phyloP scores from a whole-genome alignment of 2,888 invertebrate genomes.

The Matsumyia berberina region DNA sequence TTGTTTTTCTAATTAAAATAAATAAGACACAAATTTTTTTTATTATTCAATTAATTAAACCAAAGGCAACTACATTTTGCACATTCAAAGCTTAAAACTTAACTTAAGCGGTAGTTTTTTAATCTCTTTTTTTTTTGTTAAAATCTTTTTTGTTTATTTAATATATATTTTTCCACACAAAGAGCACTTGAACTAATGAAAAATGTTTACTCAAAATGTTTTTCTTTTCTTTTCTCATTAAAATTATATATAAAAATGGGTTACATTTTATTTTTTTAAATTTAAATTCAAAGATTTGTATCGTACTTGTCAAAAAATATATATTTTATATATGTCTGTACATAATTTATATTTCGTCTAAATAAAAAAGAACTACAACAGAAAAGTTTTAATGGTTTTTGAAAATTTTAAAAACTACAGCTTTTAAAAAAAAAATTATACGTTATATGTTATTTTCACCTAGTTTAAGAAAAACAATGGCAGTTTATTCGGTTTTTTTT shows the following conservation, averaged over 20 bases:
- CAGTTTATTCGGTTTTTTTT: constrained; percentile 38
- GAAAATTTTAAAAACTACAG: constrained; percentile 10
- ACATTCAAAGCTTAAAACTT: constrained; percentile 61
- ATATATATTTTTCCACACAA: constrained; percentile 41
- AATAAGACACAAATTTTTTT: constrained; percentile 64
- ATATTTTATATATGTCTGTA: constrained; percentile 27
- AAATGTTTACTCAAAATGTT: constrained; percentile 15
- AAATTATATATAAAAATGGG: constrained; percentile 27
- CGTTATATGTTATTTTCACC: constrained; percentile 13
- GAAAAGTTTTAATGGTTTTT: constrained; percentile 1
- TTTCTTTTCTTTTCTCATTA: not conserved
- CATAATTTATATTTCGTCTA: constrained; percentile 13
- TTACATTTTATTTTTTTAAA: constrained; percentile 2
- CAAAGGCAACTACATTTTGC: constrained; percentile 59
- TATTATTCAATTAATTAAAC: constrained; percentile 36
- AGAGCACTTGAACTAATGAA: constrained; percentile 67
- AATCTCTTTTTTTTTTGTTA: constrained; percentile 7
- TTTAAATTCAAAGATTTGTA: constrained; percentile 21
- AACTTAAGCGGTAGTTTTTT: constrained; percentile 36
- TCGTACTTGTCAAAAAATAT: constrained; percentile 51
- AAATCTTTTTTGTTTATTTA: not conserved
- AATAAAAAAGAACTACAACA: constrained; percentile 19
- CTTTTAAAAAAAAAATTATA: constrained; percentile 31
- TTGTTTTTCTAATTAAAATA: constrained; percentile 23
- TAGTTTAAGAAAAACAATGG: constrained; percentile 61